These are phyloP conservation scores for Calidris pugnax DNA, from an alignment of 2,113 vertebrate genomes.

Conservation along the genomic window DNA sequence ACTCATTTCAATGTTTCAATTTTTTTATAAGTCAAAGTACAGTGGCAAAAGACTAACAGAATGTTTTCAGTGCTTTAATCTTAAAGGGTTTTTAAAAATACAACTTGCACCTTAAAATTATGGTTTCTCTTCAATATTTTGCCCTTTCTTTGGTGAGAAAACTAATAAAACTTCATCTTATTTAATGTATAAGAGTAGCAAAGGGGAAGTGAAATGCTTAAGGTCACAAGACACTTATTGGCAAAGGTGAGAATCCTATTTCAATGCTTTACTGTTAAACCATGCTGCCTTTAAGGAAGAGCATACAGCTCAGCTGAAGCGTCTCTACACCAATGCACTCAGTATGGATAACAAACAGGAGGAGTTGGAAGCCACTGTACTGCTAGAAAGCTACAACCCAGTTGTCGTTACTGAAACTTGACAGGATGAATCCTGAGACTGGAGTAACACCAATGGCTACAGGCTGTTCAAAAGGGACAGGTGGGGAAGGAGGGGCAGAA, in stretches of 20 bases:
- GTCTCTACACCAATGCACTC: neutral
- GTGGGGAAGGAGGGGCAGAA: neutral
- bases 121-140: neutral
- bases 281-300: rapidly evolving
- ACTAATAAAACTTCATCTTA: neutral
- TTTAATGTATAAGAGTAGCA: neutral
- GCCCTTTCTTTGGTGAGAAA: neutral
- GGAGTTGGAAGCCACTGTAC: neutral
- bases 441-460: neutral
- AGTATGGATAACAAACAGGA: neutral
- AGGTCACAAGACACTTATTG: neutral
- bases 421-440: neutral
- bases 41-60: neutral
- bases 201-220: neutral
- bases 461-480: neutral
- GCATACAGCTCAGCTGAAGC: neutral
- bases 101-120: neutral
- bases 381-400: neutral
- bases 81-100: neutral
- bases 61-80: neutral
- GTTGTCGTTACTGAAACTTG: neutral
- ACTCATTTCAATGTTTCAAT: neutral
- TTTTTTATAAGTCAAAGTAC: neutral
- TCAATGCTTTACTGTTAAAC: neutral
- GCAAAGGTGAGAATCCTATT: neutral